Conservation (phyloP, 2,797 vertebrate species). For the Tokudaia muenninki region DNA sequence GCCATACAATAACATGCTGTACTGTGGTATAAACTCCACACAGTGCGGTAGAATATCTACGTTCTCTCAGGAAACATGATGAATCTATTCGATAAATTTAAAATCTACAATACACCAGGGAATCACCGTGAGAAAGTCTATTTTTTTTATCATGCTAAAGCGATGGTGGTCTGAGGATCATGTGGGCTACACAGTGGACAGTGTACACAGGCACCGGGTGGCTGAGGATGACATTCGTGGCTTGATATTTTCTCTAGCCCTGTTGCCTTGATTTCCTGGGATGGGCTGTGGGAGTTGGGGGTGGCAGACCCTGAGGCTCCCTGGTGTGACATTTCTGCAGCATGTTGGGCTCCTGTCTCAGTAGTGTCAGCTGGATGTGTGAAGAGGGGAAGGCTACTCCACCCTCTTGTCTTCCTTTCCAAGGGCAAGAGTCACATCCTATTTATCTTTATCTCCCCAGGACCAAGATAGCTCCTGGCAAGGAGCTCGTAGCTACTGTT, state of each 20-base stretch:
- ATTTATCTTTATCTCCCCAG: neutral
- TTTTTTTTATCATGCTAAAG: neutral
- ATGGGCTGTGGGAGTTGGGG: neutral
- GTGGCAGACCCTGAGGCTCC: neutral
- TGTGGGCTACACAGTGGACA: neutral
- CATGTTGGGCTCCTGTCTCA: neutral
- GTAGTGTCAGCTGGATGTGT: neutral
- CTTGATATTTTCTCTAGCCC: neutral
- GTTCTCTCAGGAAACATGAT: neutral
- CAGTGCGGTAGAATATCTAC: neutral
- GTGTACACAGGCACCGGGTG: neutral
- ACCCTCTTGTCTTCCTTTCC: neutral
- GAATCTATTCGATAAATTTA: neutral
- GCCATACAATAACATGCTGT: too few species aligned
- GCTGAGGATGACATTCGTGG: neutral
- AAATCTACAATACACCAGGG: neutral
- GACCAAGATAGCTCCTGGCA: neutral
- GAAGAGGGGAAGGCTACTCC: neutral
- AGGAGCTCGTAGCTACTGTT: neutral
- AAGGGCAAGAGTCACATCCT: neutral
- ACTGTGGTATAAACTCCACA: neutral
- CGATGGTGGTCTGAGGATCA: neutral
- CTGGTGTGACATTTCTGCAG: neutral
- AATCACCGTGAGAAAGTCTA: neutral
- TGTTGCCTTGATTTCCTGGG: neutral